Percentiles rank a stretch among this genome's conserved stretches.
These are phyloP conservation scores for Acanthoscelides obtectus DNA, from an alignment of 2,888 invertebrate species.

Conservation along the genomic window DNA sequence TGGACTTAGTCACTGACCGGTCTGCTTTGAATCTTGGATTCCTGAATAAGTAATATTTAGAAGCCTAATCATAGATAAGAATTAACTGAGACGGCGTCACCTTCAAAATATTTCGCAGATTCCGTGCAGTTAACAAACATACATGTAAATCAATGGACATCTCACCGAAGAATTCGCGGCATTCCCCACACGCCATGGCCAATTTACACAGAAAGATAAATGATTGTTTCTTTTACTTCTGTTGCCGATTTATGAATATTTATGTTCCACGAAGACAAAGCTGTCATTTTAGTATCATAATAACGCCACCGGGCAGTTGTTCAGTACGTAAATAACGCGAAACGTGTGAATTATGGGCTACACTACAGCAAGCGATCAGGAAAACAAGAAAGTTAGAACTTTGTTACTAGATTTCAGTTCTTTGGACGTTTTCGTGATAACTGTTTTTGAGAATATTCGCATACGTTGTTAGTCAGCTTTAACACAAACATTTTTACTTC, in stretches of 20 bases:
- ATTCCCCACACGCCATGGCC: neutral
- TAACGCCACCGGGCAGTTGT: neutral
- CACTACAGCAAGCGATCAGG: no score
- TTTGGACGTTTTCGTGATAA: no score
- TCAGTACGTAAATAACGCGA: neutral
- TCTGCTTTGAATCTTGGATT: no score
- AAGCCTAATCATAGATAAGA: neutral
- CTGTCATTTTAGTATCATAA: neutral
- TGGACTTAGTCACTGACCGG: no score
- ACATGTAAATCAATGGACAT: neutral
- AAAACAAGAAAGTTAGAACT: no score
- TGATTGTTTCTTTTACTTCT: neutral
- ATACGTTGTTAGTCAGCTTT: no score
- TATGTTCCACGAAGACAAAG: neutral
- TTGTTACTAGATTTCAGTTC: no score
- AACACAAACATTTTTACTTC: no score
- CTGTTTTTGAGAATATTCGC: no score
- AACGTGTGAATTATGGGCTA: neutral
- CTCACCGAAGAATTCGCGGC: neutral
- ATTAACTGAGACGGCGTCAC: neutral
- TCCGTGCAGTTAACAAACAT: neutral
- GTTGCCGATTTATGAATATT: neutral
- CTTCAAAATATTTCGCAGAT: neutral
- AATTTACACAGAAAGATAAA: neutral
- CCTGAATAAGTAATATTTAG: neutral